phyloP scores from a whole-genome alignment of 2,888 invertebrate species.

The Salticus scenicus region DNA sequence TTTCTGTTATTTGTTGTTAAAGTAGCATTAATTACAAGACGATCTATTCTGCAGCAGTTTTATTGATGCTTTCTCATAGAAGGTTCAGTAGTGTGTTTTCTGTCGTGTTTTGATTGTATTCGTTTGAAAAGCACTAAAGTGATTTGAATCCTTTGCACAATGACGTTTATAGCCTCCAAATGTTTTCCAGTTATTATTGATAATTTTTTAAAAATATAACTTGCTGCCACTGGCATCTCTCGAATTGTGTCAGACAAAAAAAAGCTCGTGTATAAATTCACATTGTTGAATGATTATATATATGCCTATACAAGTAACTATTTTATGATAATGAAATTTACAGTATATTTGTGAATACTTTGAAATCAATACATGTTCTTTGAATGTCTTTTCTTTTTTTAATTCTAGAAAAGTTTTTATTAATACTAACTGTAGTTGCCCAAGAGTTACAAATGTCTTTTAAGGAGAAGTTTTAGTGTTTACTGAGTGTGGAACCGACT shows the following conservation, averaged over 20 bases:
- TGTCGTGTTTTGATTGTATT: conserved; percentile 47
- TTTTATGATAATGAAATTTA: conserved; percentile 12
- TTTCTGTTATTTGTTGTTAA: background rate
- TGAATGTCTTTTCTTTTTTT: background rate
- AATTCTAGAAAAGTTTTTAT: background rate
- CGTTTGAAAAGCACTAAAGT: conserved; percentile 22
- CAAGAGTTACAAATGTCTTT: background rate
- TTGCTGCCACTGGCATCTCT: background rate
- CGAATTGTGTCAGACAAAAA: background rate
- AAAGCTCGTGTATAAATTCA: background rate
- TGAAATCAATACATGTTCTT: background rate
- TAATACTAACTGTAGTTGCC: background rate
- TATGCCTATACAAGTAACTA: conserved; percentile 5
- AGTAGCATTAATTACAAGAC: background rate
- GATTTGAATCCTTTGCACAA: conserved; percentile 53
- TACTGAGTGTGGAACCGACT: background rate
- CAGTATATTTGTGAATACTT: background rate
- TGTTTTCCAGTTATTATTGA: conserved; percentile 20
- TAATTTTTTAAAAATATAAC: too few species aligned
- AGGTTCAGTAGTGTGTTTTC: conserved; percentile 29
- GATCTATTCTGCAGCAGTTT: conserved; percentile 32
- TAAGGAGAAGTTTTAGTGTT: background rate
- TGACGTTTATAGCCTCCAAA: conserved; percentile 35
- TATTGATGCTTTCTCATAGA: conserved; percentile 26
- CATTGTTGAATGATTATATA: background rate